These are phyloP conservation scores for Siphamia tubifer DNA, from an alignment of 2,113 vertebrate genomes.

Conservation along the genomic window DNA sequence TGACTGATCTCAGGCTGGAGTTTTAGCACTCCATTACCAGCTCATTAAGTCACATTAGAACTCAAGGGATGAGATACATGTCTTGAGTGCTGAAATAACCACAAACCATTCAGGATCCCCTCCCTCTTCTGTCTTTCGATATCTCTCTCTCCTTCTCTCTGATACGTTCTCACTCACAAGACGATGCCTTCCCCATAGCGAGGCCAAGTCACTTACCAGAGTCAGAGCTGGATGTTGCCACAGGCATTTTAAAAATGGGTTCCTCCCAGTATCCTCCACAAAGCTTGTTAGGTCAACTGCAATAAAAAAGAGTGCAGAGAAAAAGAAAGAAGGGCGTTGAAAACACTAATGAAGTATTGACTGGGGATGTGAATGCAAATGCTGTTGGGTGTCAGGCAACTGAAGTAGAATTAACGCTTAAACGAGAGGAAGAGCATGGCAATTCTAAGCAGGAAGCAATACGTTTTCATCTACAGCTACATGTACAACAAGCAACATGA, in stretches of 20 bases:
- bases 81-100: constrained; percentile 32
- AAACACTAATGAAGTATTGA: constrained; percentile 19
- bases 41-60: constrained; percentile 73
- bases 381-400: not conserved
- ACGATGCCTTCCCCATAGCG: not conserved
- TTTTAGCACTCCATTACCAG: constrained; percentile 59
- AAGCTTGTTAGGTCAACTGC: constrained; percentile 57
- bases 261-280: constrained; percentile 44
- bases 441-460: not conserved
- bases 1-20: constrained; percentile 46
- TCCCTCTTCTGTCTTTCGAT: not conserved
- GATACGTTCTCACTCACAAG: not conserved
- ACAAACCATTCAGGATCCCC: constrained; percentile 25
- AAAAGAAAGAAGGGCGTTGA: not conserved
- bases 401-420: not conserved
- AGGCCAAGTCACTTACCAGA: constrained; percentile 79
- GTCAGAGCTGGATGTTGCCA: constrained; percentile 88
- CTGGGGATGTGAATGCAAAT: constrained; percentile 16
- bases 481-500: not conserved
- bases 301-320: constrained; percentile 33
- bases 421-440: not conserved
- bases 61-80: constrained; percentile 59
- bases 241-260: constrained; percentile 80
- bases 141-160: not conserved
- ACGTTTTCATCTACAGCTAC: no score